Evolutionary conservation across 2,797 vertebrate genomes (phyloP).

Genomic region (Thripadectes ignobilis): DNA sequence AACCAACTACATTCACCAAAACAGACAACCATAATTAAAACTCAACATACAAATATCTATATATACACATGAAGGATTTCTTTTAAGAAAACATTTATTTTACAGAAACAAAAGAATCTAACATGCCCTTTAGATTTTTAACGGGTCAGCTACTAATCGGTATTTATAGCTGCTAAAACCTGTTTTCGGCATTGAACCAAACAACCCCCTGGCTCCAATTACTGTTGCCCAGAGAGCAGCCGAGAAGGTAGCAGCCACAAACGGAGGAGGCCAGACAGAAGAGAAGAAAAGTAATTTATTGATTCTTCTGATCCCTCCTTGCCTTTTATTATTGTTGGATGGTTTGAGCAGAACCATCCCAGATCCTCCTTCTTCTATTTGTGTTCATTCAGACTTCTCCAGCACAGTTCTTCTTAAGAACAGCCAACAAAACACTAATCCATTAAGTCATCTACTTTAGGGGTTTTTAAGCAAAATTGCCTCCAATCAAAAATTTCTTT

Average conservation of each 20-base stretch:
- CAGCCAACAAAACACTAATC: not conserved
- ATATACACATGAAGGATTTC: not conserved
- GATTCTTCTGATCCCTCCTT: constrained; percentile 4
- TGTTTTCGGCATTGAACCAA: constrained; percentile 46
- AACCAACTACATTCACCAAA: not conserved
- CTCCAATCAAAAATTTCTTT: not conserved
- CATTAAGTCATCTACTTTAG: not conserved
- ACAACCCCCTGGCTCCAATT: constrained; percentile 52
- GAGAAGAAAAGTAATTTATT: constrained; percentile 22
- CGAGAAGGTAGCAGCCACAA: not conserved
- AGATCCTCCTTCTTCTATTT: not conserved
- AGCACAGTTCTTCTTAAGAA: not conserved
- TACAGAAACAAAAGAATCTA: not conserved
- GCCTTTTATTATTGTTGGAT: not conserved
- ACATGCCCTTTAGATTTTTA: constrained; percentile 34
- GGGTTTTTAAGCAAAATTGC: not conserved
- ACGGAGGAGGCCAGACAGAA: not conserved
- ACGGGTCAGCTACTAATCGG: constrained; percentile 35
- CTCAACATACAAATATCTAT: not conserved
- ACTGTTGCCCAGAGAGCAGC: constrained; percentile 10
- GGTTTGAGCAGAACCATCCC: not conserved
- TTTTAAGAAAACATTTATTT: constrained; percentile 15
- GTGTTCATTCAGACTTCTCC: not conserved
- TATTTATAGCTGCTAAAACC: constrained; percentile 62
- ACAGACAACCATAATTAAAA: not conserved